Evolutionary conservation across 2,113 vertebrate genomes (phyloP).

Genomic region (Cryptotis parvus): DNA sequence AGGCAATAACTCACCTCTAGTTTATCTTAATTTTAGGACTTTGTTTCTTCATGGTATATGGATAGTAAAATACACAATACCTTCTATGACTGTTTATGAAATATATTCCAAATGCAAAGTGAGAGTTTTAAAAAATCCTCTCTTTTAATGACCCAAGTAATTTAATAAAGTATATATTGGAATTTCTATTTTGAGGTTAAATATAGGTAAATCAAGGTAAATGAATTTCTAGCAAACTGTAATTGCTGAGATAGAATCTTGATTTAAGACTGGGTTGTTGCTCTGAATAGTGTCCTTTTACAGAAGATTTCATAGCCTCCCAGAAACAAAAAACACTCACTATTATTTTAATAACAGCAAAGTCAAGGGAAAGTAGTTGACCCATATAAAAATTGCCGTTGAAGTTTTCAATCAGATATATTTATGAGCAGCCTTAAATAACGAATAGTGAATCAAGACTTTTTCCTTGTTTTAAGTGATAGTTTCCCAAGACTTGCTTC

Average conservation of each 20-base stretch:
- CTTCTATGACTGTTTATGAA: not conserved
- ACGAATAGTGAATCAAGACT: not conserved
- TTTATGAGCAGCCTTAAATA: not conserved
- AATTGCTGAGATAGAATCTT: conserved; percentile 4
- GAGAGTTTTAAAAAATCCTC: not conserved
- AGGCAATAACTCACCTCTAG: too few species aligned
- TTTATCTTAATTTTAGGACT: too few species aligned
- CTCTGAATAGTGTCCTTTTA: not conserved
- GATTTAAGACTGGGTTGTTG: not conserved
- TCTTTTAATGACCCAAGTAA: not conserved
- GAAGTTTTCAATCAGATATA: conserved; percentile 20
- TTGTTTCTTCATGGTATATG: too few species aligned
- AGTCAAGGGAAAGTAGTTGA: not conserved
- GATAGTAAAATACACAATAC: not conserved
- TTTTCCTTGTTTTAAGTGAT: conserved; percentile 19
- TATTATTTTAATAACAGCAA: not conserved
- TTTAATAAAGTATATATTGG: not conserved
- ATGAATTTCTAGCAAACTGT: not conserved
- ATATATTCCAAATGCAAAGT: not conserved
- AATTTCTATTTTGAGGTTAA: not conserved
- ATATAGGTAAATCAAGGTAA: not conserved
- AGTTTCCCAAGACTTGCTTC: not conserved
- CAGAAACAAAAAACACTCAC: not conserved
- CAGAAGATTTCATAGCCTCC: not conserved
- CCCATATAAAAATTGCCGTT: not conserved